Base-by-base conservation (phyloP, 2,113 vertebrate genomes). In the Lagopus muta region DNA sequence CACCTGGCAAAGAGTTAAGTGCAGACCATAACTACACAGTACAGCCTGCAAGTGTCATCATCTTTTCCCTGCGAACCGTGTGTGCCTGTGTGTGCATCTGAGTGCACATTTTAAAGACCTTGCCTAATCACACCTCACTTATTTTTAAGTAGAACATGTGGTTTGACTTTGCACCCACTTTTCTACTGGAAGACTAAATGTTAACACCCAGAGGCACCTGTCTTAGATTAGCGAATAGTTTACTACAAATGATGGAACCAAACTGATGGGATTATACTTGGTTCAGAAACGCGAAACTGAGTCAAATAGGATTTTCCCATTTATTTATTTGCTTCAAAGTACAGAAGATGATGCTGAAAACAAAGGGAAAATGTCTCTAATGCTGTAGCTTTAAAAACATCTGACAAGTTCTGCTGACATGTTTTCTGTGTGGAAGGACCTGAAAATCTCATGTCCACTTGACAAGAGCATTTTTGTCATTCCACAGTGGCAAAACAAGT, bases 101-200 rank as follows among this genome's bases (percentile, higher is more conserved):
- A 92, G 86, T 0, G 47, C 82, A 11, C 67, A 88, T 93, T 96
- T 96, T 95, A 94, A 93, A 94, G 93, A 94, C 94, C 96, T 92
- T 95, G 92, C 93, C 91, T 43, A 96, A 98, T 98, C 98, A 96
- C 98, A 98, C 98, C 98, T 98, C 98, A 97, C 97, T 97, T 96
- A 97, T 98, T 97, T 97, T 97, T 98, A 97, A 98, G 96, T 94
- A 91, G 91, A 95, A 98, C 99, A 99, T 99, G 98, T 99, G 99
- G 98, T 99, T 99, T 98, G 97, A 99, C 98, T 99, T 99, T 99
- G 97, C 98, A 99, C 99, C 98, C 98, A 99, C 98, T 99, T 98
- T 98, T 98, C 99, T 98, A 98, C 98, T 98, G 98, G 98, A 98
- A 98, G 98, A 97, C 98, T 98, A 98, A 98, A 97, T 98, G 98